Conservation (phyloP, 1,140 invertebrate species). For the Chironomus striatipennis region DNA sequence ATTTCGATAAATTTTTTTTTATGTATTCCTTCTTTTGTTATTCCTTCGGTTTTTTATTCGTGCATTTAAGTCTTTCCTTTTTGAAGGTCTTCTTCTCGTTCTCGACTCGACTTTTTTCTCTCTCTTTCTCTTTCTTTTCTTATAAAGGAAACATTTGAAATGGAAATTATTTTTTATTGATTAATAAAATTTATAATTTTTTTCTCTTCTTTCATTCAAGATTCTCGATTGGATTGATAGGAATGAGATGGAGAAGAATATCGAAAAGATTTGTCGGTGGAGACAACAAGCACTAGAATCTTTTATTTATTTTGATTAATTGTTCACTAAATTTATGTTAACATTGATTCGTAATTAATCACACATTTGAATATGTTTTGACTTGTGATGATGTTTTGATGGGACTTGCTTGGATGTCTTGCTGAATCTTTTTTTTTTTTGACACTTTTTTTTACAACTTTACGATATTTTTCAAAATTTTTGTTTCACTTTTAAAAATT, state of each 20-base stretch:
- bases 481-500: too few relatives aligned
- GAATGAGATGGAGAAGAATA: too few relatives aligned
- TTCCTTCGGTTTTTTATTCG: slow-evolving; percentile 19
- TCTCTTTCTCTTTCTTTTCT: too few relatives aligned
- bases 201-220: not conserved
- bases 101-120: not conserved
- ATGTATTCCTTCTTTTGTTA: slow-evolving; percentile 1
- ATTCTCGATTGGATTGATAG: not conserved
- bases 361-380: not conserved
- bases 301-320: slow-evolving; percentile 15
- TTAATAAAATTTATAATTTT: not conserved
- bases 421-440: too few relatives aligned
- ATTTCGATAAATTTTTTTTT: not conserved
- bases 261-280: not conserved
- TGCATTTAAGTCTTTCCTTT: slow-evolving; percentile 21
- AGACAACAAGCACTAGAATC: not conserved
- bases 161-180: slow-evolving; percentile 20
- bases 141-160: not conserved
- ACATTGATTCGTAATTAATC: slow-evolving; percentile 17
- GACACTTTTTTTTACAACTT: too few relatives aligned
- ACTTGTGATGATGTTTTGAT: too few relatives aligned
- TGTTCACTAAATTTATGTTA: slow-evolving; percentile 19
- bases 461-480: too few relatives aligned
- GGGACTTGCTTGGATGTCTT: too few relatives aligned
- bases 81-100: not conserved